Evolutionary conservation across 2,888 invertebrate species (phyloP).

Genomic region (Oxystoma pomonae): DNA sequence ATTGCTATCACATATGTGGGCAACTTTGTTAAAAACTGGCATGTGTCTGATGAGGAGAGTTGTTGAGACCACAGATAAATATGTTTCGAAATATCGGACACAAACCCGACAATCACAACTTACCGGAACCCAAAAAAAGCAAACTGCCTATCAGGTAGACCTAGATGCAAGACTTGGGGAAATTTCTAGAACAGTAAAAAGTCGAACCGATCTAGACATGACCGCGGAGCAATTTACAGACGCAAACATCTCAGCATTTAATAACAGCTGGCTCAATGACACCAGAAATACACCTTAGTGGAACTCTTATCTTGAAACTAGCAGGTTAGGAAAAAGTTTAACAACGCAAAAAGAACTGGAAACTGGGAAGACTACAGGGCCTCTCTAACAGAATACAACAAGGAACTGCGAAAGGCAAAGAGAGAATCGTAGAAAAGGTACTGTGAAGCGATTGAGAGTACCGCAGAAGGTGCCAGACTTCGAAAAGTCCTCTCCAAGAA

Average conservation of each 20-base stretch:
- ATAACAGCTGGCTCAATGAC: not conserved
- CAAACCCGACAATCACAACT: no score
- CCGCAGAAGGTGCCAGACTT: no score
- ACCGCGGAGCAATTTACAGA: not conserved
- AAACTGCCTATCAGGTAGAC: not conserved
- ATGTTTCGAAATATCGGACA: not conserved
- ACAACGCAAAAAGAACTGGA: no score
- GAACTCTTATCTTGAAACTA: not conserved
- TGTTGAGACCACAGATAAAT: not conserved
- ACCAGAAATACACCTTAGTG: not conserved
- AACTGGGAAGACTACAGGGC: no score
- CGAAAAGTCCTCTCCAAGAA: no score
- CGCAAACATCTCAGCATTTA: not conserved
- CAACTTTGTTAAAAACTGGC: not conserved
- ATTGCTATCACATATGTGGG: not conserved
- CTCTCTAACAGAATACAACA: no score
- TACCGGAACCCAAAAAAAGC: no score
- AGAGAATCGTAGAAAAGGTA: no score
- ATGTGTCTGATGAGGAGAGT: not conserved
- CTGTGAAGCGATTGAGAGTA: no score
- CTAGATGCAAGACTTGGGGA: not conserved
- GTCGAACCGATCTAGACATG: not conserved
- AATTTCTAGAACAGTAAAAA: no score
- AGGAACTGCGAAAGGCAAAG: no score
- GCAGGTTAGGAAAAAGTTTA: no score